phyloP scores from a whole-genome alignment of 2,113 vertebrate genomes.

The Micronycteris hirsuta region DNA sequence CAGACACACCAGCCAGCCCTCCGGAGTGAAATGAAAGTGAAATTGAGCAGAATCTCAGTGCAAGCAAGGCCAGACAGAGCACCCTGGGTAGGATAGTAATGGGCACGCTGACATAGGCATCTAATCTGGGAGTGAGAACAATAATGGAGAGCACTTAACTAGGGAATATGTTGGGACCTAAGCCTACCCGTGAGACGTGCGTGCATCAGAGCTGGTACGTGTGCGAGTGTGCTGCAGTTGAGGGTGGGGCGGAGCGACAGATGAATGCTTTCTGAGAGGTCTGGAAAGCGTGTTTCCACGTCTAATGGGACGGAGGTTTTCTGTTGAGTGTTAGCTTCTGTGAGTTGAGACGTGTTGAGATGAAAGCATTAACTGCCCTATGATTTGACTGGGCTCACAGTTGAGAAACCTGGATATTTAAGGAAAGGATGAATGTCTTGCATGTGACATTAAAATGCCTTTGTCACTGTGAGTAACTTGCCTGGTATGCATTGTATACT shows the following conservation, averaged over 20 bases:
- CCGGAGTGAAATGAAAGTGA: neutral
- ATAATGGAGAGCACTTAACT: neutral
- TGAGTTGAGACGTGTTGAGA: neutral
- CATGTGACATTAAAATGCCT: conserved; percentile 18
- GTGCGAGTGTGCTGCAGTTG: neutral
- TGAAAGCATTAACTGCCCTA: neutral
- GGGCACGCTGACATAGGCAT: neutral
- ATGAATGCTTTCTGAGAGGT: neutral
- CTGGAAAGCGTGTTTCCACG: neutral
- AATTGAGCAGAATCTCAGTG: neutral
- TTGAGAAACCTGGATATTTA: neutral
- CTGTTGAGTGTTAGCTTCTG: neutral
- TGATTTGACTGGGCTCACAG: neutral
- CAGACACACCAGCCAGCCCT: neutral
- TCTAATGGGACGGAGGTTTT: neutral
- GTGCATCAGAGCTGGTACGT: neutral
- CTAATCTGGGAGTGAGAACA: neutral
- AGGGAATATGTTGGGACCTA: neutral
- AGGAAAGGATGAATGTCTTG: neutral
- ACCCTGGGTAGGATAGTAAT: neutral
- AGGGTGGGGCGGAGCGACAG: neutral
- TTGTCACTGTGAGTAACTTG: conserved; percentile 9
- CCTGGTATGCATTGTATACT: neutral
- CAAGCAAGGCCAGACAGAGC: neutral
- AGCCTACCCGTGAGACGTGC: neutral